Percentiles rank a stretch among this genome's conserved stretches.
Conservation (phyloP, 2,797 vertebrate species). For the Eulemur albifrons region DNA sequence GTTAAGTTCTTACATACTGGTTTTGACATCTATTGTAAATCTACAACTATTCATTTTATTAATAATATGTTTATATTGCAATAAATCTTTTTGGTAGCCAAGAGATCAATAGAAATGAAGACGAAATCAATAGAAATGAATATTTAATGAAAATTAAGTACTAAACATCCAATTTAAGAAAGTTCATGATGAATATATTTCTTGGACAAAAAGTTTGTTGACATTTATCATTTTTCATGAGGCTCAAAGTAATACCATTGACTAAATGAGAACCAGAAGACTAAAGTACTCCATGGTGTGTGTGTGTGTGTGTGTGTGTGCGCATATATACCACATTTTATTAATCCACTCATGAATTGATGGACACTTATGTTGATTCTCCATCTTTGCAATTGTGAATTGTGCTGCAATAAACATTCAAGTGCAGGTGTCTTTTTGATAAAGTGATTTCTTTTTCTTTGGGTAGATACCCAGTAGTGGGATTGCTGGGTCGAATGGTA, state of each 20-base stretch:
- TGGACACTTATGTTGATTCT: no score
- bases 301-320: no score
- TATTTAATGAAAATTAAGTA: neutral
- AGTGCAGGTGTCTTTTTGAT: no score
- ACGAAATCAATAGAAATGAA: slow-evolving; percentile 7
- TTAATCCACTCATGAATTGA: no score
- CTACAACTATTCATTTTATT: slow-evolving; percentile 8
- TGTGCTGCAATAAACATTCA: no score
- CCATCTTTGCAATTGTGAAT: no score
- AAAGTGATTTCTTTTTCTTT: no score
- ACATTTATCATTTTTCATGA: neutral
- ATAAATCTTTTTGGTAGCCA: neutral
- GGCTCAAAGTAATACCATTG: neutral
- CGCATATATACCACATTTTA: no score
- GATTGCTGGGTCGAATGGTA: no score
- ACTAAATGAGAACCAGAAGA: neutral
- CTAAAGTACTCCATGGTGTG: no score
- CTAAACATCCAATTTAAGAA: neutral
- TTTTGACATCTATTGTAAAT: neutral
- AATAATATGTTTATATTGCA: neutral
- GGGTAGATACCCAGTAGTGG: no score
- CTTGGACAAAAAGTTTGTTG: slow-evolving; percentile 14
- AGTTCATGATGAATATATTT: neutral
- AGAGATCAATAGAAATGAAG: neutral
- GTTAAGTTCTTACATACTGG: neutral